Conservation (phyloP, 2,888 invertebrate species). For the Xanthia icteritia region DNA sequence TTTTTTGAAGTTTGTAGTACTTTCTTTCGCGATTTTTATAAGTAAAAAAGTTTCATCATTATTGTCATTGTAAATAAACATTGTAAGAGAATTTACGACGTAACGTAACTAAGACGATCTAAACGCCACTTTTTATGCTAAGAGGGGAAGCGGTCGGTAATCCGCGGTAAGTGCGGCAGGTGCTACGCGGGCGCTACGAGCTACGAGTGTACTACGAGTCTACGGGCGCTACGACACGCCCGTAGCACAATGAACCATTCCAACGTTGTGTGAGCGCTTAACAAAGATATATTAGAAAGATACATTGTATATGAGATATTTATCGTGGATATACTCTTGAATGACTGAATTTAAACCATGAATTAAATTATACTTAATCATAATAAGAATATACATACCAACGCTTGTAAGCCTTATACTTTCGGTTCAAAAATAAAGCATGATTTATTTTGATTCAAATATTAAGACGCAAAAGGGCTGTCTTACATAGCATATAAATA, state of each 20-base stretch:
- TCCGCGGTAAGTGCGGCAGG: constrained; percentile 80
- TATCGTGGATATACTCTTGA: neutral
- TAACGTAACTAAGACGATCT: constrained; percentile 61
- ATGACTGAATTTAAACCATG: neutral
- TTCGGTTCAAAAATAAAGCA: neutral
- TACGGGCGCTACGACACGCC: constrained; percentile 68
- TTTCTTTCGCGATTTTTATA: neutral
- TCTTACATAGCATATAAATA: neutral
- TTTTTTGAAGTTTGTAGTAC: neutral
- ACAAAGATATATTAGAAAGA: constrained; percentile 20
- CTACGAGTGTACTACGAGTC: constrained; percentile 74
- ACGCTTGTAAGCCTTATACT: neutral
- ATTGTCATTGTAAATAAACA: constrained; percentile 38
- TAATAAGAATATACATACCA: neutral
- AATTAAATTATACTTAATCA: neutral
- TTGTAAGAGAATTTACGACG: constrained; percentile 49
- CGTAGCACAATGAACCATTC: constrained; percentile 50
- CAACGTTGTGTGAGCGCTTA: constrained; percentile 23
- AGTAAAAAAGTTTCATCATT: constrained; percentile 31
- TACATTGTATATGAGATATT: neutral
- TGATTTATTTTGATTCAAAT: neutral
- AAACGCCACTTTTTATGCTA: constrained; percentile 76
- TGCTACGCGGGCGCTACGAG: constrained; percentile 80
- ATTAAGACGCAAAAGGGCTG: neutral
- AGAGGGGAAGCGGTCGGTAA: constrained; percentile 75